Percentiles rank a stretch among this genome's conserved stretches.
Conservation (phyloP, 2,888 invertebrate species). For the Drosophila borealis region DNA sequence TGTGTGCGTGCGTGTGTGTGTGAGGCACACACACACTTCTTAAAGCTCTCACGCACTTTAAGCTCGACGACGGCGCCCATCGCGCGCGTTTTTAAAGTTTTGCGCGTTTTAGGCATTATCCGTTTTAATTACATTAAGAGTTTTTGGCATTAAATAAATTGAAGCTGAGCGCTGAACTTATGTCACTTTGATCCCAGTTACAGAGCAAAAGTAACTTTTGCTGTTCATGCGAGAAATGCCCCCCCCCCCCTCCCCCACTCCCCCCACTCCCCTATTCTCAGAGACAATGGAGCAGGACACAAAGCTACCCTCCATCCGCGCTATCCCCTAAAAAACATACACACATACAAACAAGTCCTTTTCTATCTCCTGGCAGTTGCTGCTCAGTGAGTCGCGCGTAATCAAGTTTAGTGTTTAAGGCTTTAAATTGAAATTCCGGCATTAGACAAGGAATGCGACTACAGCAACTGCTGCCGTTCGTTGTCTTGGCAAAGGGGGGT, state of each 20-base stretch:
- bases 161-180: conserved; percentile 68
- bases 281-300: conserved; percentile 56
- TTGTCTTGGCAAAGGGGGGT: conserved; percentile 27
- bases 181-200: conserved; percentile 76
- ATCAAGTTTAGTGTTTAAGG: conserved; percentile 81
- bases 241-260: background rate
- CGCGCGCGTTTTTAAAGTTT: conserved; percentile 51
- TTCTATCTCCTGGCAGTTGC: conserved; percentile 29
- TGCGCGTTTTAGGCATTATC: conserved; percentile 69
- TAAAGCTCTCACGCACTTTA: conserved; percentile 52
- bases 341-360: background rate
- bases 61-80: conserved; percentile 3
- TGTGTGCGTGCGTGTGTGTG: conserved; percentile 34
- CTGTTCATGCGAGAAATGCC: conserved; percentile 65
- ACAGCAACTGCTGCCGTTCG: conserved; percentile 26
- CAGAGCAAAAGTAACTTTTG: conserved; percentile 65
- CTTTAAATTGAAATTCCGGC: conserved; percentile 82
- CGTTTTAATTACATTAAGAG: conserved; percentile 77
- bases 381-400: conserved; percentile 72
- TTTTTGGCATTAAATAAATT: conserved; percentile 75
- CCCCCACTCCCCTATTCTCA: background rate
- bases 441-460: conserved; percentile 77
- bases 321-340: background rate
- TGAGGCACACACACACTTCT: too few relatives aligned
- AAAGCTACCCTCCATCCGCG: conserved; percentile 5